These are phyloP conservation scores for Drosophila lini DNA, from an alignment of 1,140 invertebrate genomes.

Conservation along the genomic window DNA sequence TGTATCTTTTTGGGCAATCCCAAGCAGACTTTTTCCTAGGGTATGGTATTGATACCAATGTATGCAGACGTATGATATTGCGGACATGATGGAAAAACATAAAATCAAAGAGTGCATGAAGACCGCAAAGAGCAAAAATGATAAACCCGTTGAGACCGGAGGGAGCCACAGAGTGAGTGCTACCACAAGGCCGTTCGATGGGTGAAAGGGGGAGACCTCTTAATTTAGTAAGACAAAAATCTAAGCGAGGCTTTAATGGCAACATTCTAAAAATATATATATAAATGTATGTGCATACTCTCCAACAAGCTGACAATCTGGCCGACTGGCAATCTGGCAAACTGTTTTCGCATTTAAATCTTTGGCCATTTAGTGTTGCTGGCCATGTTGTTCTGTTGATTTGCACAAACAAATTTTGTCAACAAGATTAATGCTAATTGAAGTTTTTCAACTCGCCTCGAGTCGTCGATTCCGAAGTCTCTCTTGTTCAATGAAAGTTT, in stretches of 20 bases:
- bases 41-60: conserved; percentile 23
- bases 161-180: not conserved
- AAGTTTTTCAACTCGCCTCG: conserved; percentile 54
- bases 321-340: conserved; percentile 1
- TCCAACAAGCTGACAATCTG: not conserved
- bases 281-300: conserved; percentile 11
- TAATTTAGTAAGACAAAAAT: conserved; percentile 24
- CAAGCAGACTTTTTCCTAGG: not conserved
- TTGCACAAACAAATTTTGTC: conserved; percentile 66
- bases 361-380: conserved; percentile 21
- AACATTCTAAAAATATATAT: conserved; percentile 45
- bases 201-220: conserved; percentile 20
- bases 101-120: conserved; percentile 49
- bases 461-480: conserved; percentile 53
- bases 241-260: conserved; percentile 33
- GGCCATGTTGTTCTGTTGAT: conserved; percentile 57
- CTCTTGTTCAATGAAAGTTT: conserved; percentile 68
- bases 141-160: not conserved
- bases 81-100: conserved; percentile 44
- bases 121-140: conserved; percentile 18
- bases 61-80: not conserved
- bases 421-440: conserved; percentile 78
- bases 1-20: not conserved
- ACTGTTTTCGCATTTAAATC: conserved; percentile 34
- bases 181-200: conserved; percentile 7